phyloP scores from a whole-genome alignment of 2,888 invertebrate genomes.

The Eupithecia pulchellata region DNA sequence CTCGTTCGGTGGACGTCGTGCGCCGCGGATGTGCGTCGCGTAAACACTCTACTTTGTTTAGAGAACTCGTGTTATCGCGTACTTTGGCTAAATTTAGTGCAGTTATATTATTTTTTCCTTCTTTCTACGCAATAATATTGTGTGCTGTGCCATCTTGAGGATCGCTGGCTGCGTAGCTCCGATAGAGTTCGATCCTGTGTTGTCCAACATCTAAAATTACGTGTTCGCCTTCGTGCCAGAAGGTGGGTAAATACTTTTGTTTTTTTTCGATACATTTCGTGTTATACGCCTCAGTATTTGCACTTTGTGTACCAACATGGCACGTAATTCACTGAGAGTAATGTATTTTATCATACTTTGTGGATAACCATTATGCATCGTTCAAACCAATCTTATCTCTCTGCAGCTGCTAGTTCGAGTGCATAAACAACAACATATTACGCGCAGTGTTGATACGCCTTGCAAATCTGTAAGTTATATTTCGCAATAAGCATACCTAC shows the following conservation, averaged over 20 bases:
- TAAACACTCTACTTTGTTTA: slow-evolving; percentile 54
- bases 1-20: slow-evolving; percentile 59
- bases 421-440: slow-evolving; percentile 32
- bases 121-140: slow-evolving; percentile 65
- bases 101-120: slow-evolving; percentile 58
- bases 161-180: slow-evolving; percentile 46
- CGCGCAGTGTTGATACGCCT: slow-evolving; percentile 27
- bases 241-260: slow-evolving; percentile 66
- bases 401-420: slow-evolving; percentile 26
- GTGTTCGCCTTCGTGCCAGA: slow-evolving; percentile 70
- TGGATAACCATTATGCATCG: slow-evolving; percentile 26
- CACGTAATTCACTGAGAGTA: slow-evolving; percentile 18
- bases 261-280: slow-evolving; percentile 55
- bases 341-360: slow-evolving; percentile 25
- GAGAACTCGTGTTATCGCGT: slow-evolving; percentile 66
- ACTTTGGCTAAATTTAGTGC: slow-evolving; percentile 75
- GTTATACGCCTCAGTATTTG: slow-evolving; percentile 42
- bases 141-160: slow-evolving; percentile 69
- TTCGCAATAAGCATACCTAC: slow-evolving; percentile 35
- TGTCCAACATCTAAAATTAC: slow-evolving; percentile 73
- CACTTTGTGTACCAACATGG: slow-evolving; percentile 20
- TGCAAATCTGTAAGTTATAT: slow-evolving; percentile 33
- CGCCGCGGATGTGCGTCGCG: slow-evolving; percentile 59
- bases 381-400: slow-evolving; percentile 37
- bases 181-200: slow-evolving; percentile 59